Evolutionary conservation across 2,888 invertebrate species (phyloP), one percentile per base, ranked within the genome.

Genomic region (Actias luna): DNA sequence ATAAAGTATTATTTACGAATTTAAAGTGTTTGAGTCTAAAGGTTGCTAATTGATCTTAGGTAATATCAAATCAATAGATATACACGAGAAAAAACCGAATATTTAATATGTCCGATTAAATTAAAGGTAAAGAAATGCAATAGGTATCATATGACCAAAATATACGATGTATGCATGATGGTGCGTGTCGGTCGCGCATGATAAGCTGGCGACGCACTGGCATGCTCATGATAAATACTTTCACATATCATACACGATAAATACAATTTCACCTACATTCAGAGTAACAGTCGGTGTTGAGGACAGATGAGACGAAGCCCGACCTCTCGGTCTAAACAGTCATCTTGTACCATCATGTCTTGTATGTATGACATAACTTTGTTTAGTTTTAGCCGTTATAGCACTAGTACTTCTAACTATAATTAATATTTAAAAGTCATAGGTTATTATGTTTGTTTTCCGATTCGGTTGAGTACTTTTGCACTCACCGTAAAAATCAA

Each of bases 211-310:
- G 46, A 46, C 46, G 46, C 46, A 25, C 22, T 25, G 46, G 22
- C 46, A 46, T 2, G 55, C 55, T 55, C 16, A 29, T 29, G 16
- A 55, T 29, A 29, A 27, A 55, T 29, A 55, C 55, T 55, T 55
- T 55, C 55, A 55, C 55, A 16, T 29, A 29, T 27, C 16, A 29
- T 16, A 55, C 55, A 29, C 16, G 55, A 55, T 29, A 55, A 29
- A 55, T 55, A 29, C 55, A 27, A 55, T 55, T 55, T 55, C 55
- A 55, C 55, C 55, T n/a, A 55, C 29, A 55, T 55, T 27, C 27
- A 8, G 29, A 16, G 5, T 27, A 55, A 55, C 10, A 55, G 55
- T 46, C 22, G 46, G 12, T 46, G n/a, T n/a, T 42, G 3, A 7
- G 33, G 7, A 33, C 7, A 33, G 8, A 33, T 1, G 33, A 33